These are phyloP conservation scores for Homarus americanus DNA, from an alignment of 1,140 invertebrate species.

Conservation along the genomic window DNA sequence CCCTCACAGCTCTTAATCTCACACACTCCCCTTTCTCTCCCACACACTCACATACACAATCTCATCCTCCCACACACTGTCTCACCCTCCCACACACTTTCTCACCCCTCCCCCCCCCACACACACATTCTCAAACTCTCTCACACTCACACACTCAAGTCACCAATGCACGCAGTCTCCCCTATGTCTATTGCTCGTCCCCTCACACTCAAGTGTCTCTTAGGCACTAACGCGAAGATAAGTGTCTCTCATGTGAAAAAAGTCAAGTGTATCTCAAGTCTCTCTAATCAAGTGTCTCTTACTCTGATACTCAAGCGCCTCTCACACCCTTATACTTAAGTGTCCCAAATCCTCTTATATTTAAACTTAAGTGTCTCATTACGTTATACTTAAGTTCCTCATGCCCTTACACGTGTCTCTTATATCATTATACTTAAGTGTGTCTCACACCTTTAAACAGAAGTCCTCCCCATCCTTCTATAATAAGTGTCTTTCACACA, in stretches of 20 bases:
- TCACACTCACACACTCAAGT: not conserved
- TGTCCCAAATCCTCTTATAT: too few relatives aligned
- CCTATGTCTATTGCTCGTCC: not conserved
- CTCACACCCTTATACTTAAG: not conserved
- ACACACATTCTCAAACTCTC: not conserved
- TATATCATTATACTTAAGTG: too few relatives aligned
- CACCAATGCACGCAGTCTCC: too few relatives aligned
- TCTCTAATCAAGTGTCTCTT: not conserved
- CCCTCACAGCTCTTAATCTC: slow-evolving; percentile 1
- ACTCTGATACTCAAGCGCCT: not conserved
- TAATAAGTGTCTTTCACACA: too few relatives aligned
- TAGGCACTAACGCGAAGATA: not conserved
- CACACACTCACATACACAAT: slow-evolving; percentile 14
- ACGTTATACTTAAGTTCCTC: not conserved
- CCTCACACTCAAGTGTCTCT: not conserved
- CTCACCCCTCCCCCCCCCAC: not conserved
- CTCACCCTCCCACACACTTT: not conserved
- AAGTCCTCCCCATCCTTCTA: too few relatives aligned
- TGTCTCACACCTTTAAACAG: too few relatives aligned
- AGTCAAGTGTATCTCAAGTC: not conserved
- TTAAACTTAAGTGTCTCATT: not conserved
- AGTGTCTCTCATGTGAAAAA: not conserved
- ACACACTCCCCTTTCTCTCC: slow-evolving; percentile 14
- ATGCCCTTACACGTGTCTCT: not conserved
- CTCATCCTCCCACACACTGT: slow-evolving; percentile 8